Evolutionary conservation across 2,797 vertebrate genomes (phyloP).

Genomic region (Muscicapa striata): DNA sequence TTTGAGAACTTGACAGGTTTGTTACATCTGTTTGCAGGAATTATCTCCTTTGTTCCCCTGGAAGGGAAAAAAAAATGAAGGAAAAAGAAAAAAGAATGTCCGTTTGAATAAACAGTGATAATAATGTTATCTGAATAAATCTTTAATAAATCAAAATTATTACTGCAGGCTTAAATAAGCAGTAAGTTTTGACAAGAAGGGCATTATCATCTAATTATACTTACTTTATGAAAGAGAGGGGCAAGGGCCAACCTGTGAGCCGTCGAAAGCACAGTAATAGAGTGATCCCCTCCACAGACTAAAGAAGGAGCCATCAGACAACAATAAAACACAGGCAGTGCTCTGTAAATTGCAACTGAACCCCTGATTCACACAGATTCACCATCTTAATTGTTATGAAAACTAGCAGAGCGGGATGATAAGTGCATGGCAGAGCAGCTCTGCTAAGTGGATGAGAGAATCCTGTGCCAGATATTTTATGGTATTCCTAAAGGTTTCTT

Average conservation of each 20-base stretch:
- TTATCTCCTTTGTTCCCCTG: constrained; percentile 37
- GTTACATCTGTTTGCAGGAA: constrained; percentile 55
- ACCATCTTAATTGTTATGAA: constrained; percentile 49
- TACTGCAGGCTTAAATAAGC: constrained; percentile 55
- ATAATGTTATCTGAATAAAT: constrained; percentile 63
- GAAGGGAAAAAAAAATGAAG: background rate
- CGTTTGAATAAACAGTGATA: constrained; percentile 59
- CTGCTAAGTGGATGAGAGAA: constrained; percentile 14
- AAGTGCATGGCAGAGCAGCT: constrained; percentile 21
- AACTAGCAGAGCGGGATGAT: background rate
- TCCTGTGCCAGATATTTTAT: constrained; percentile 22
- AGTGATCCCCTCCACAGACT: constrained; percentile 54
- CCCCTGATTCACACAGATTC: constrained; percentile 18
- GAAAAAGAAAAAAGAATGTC: constrained; percentile 19
- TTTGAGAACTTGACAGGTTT: constrained; percentile 72
- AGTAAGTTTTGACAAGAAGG: constrained; percentile 41
- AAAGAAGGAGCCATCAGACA: constrained; percentile 53
- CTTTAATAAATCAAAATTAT: constrained; percentile 67
- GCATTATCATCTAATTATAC: constrained; percentile 69
- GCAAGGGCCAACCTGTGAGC: constrained; percentile 62
- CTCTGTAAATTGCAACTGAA: constrained; percentile 40
- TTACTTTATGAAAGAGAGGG: constrained; percentile 57
- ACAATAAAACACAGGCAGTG: constrained; percentile 39
- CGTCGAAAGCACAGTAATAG: constrained; percentile 40
- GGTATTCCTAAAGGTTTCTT: constrained; percentile 56